Evolutionary conservation across 1,140 invertebrate species (phyloP).

Genomic region (Brachionus rubens): DNA sequence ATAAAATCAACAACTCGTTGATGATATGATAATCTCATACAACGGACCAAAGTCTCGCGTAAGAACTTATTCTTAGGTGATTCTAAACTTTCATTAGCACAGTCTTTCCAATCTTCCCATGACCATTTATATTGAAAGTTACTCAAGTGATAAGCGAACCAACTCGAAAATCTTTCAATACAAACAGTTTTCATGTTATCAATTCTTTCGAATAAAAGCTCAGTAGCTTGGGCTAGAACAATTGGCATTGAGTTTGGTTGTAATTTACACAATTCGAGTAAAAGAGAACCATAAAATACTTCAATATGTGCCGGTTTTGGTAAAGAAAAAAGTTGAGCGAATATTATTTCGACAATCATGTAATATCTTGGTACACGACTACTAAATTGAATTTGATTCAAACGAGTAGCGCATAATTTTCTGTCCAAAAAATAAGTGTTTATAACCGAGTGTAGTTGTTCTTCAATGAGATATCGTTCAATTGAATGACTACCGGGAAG

Average conservation of each 20-base stretch:
- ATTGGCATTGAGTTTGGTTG: constrained; percentile 94
- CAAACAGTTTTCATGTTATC: constrained; percentile 94
- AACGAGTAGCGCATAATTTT: constrained; percentile 85
- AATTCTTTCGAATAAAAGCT: constrained; percentile 89
- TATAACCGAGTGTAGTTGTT: constrained; percentile 89
- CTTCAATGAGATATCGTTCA: constrained; percentile 94
- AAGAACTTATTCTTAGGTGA: constrained; percentile 94
- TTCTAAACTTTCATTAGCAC: constrained; percentile 68
- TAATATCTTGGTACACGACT: constrained; percentile 93
- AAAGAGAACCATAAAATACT: constrained; percentile 87
- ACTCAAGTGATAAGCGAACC: constrained; percentile 98
- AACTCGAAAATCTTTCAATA: constrained; percentile 91
- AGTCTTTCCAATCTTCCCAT: constrained; percentile 70
- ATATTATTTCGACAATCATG: constrained; percentile 79
- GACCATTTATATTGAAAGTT: constrained; percentile 99
- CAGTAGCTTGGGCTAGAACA: constrained; percentile 91
- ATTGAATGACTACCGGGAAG: constrained; percentile 93
- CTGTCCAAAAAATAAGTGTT: constrained; percentile 81
- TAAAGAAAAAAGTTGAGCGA: constrained; percentile 87
- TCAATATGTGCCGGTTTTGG: constrained; percentile 81
- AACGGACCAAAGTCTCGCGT: constrained; percentile 82
- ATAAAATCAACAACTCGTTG: constrained; percentile 86
- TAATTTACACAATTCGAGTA: constrained; percentile 94
- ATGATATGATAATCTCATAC: constrained; percentile 88
- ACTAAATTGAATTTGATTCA: constrained; percentile 88